Base-by-base conservation (phyloP, 2,113 vertebrate species). In the Microcebus tavaratra region DNA sequence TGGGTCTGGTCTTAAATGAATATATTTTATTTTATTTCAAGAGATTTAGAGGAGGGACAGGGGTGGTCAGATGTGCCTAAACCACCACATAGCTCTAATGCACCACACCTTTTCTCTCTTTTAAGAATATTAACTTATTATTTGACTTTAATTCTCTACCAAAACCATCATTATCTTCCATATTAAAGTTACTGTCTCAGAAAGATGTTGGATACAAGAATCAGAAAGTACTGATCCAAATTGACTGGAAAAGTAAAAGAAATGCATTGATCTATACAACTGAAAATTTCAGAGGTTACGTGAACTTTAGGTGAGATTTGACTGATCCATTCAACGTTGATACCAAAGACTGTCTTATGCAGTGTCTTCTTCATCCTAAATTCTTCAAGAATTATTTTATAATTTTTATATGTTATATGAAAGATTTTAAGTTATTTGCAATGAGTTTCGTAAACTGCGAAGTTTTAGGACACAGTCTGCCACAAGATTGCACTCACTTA, bases 391-490 rank as follows among this genome's bases (percentile, higher is more conserved):
- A 68, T 50, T n/a, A 73, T 48, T 53, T 61, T n/a, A 57, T 55
- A 8, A 70, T 48, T n/a, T 78, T 84, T 79, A 4, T 88, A 70
- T 70, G 90, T 95, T 86, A 50, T 31, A 42, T 39, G 25, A 88
- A 89, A 36, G 9, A 45, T 86, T 94, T 96, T 82, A 96, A 95
- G 21, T 78, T 83, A 82, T 67, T 89, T 78, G 12, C 48, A 39
- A 65, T 61, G 23, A 84, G 29, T 45, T 75, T 91, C 53, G 50
- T 11, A 75, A 89, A 45, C 18, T 59, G 48, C 36, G 45, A 84
- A 53, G 23, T 42, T 34, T 75, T 11, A 96, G 72, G 31, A 63
- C 34, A 68, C 48, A n/a, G 23, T 65, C 55, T 3, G 50, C 45
- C 45, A 55, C 50, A 91, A 45, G 29, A 83, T 11, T 34, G 27